phyloP scores from a whole-genome alignment of 2,888 invertebrate genomes.

The Allacma fusca region DNA sequence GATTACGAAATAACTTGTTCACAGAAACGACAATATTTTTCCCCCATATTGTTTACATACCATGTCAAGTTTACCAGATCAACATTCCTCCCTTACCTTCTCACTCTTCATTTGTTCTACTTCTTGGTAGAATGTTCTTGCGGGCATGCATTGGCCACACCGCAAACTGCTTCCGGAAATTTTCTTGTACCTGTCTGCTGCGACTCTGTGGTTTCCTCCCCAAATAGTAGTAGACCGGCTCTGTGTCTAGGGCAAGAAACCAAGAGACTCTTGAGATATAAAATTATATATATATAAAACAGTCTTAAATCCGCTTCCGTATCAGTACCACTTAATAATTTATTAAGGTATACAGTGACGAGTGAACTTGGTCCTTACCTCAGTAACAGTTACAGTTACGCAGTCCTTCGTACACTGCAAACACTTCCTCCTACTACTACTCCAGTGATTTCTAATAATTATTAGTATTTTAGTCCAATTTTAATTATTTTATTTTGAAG shows the following conservation, averaged over 20 bases:
- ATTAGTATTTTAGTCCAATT: background rate
- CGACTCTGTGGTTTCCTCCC: background rate
- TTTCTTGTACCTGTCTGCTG: background rate
- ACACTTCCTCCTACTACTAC: no score
- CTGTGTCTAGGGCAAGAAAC: background rate
- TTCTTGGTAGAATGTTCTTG: slow-evolving; percentile 19
- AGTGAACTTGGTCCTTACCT: background rate
- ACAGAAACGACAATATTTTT: background rate
- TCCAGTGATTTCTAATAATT: background rate
- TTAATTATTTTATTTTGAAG: background rate
- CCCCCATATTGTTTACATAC: background rate
- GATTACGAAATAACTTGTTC: background rate
- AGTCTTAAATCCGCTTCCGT: background rate
- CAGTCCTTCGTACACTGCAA: no score
- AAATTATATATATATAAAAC: background rate
- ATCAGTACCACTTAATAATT: background rate
- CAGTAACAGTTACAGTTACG: no score
- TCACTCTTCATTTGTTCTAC: slow-evolving; percentile 23
- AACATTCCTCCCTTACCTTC: background rate
- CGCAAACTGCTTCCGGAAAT: slow-evolving; percentile 36
- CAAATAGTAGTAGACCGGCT: background rate
- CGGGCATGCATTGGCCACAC: slow-evolving; percentile 31
- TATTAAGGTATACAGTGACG: background rate
- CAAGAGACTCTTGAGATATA: no score
- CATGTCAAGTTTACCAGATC: slow-evolving; percentile 30